phyloP scores from a whole-genome alignment of 2,888 invertebrate species.

The Odontocerum albicorne region DNA sequence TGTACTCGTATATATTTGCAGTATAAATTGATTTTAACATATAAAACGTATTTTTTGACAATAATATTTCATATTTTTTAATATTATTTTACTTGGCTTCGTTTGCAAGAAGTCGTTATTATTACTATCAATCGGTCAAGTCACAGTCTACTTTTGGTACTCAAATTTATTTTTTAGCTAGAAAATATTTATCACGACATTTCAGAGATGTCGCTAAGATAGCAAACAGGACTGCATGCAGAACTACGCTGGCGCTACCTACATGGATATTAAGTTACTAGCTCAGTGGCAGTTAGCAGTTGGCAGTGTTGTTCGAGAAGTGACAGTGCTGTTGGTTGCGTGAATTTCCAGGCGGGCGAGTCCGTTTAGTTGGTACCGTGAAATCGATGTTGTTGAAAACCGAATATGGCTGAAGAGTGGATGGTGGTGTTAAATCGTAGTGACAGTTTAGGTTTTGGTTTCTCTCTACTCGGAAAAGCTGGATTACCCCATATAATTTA shows the following conservation, averaged over 20 bases:
- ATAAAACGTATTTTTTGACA: no score
- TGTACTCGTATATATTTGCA: no score
- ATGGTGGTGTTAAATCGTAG: slow-evolving; percentile 85
- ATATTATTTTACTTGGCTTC: no score
- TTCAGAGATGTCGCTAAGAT: not conserved
- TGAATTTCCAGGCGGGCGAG: slow-evolving; percentile 42
- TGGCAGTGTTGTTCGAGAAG: slow-evolving; percentile 22
- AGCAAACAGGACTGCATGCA: not conserved
- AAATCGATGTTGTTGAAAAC: slow-evolving; percentile 53
- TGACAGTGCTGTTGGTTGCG: slow-evolving; percentile 14
- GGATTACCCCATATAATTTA: slow-evolving; percentile 92
- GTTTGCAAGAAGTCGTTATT: no score
- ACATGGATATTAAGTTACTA: slow-evolving; percentile 11
- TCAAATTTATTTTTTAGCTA: no score
- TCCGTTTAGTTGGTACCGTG: slow-evolving; percentile 37
- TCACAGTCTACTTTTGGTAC: no score
- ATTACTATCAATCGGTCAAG: no score
- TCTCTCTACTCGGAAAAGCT: slow-evolving; percentile 87
- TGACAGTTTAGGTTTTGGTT: slow-evolving; percentile 88
- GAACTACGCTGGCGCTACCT: slow-evolving; percentile 23
- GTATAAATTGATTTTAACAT: no score
- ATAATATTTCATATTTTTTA: no score
- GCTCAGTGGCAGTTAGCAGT: no score
- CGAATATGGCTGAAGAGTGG: slow-evolving; percentile 86
- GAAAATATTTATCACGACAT: not conserved